Percentiles rank a stretch among this genome's conserved stretches.
These are phyloP conservation scores for Helogale parvula DNA, from an alignment of 2,113 vertebrate species.

Conservation along the genomic window DNA sequence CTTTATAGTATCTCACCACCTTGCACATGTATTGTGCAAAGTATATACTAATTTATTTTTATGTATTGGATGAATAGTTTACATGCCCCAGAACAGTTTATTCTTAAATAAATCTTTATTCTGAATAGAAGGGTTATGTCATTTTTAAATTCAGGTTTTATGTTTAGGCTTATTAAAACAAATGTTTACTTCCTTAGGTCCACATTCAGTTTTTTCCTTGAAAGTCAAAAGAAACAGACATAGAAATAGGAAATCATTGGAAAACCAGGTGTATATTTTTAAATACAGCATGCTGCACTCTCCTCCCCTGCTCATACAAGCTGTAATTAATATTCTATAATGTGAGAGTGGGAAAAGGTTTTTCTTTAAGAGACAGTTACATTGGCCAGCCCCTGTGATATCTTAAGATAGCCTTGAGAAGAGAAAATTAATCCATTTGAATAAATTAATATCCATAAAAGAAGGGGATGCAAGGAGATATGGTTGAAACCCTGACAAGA, in stretches of 20 bases:
- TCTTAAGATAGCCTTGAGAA: conserved; percentile 17
- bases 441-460: conserved; percentile 27
- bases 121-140: neutral
- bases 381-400: neutral
- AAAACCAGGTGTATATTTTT: neutral
- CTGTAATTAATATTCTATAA: neutral
- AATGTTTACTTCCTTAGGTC: neutral
- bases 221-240: neutral
- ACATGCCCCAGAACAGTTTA: neutral
- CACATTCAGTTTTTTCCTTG: conserved; percentile 22
- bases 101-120: conserved; percentile 51
- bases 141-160: conserved; percentile 38
- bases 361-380: neutral
- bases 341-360: neutral
- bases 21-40: conserved; percentile 2
- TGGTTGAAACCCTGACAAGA: neutral
- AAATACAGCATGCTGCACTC: neutral
- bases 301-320: neutral
- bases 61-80: neutral
- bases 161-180: conserved; percentile 37
- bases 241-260: neutral
- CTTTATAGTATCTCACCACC: neutral
- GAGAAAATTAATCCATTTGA: neutral
- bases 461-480: neutral
- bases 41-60: neutral